phyloP scores from a whole-genome alignment of 2,113 vertebrate species.

The Ochotona princeps region DNA sequence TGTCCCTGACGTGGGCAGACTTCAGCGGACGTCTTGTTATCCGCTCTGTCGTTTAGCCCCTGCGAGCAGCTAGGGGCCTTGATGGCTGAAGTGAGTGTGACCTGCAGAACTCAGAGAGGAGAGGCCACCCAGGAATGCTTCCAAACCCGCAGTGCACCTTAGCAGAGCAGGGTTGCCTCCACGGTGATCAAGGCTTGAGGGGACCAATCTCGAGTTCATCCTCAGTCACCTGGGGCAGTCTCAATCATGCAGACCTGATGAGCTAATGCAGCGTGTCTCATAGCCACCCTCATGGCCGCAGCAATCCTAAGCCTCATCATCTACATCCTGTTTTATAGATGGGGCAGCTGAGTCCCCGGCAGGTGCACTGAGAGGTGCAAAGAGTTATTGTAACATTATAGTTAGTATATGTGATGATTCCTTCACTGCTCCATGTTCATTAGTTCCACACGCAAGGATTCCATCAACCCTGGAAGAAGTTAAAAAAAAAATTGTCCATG shows the following conservation, averaged over 20 bases:
- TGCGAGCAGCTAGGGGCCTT: accelerated
- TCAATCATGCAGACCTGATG: background rate
- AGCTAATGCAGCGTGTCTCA: background rate
- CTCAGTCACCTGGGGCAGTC: background rate
- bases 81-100: background rate
- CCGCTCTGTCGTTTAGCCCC: background rate
- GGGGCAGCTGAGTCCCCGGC: background rate
- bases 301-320: accelerated
- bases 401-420: accelerated
- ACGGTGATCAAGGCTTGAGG: background rate
- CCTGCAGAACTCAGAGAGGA: background rate
- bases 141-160: accelerated
- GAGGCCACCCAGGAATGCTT: accelerated
- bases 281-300: background rate
- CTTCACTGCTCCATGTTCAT: too few relatives aligned
- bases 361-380: background rate
- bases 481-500: too few relatives aligned
- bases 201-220: background rate
- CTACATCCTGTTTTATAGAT: background rate
- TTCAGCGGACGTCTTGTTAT: accelerated
- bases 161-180: background rate
- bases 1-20: background rate
- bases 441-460: too few relatives aligned
- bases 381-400: accelerated
- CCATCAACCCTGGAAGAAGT: too few relatives aligned